phyloP scores from a whole-genome alignment of 2,888 invertebrate species.

The Cheilosia pagana region DNA sequence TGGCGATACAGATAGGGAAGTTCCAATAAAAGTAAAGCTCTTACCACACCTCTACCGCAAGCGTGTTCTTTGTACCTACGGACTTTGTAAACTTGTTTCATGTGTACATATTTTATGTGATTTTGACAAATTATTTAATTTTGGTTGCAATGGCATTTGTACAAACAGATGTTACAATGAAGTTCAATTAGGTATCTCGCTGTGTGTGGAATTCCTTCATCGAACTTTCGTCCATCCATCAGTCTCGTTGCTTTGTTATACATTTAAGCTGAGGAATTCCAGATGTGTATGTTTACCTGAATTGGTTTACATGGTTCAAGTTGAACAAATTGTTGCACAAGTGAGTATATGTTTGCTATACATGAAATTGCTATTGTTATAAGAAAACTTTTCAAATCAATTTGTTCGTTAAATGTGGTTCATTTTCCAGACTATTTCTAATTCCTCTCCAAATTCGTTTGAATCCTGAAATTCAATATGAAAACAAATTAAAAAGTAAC shows the following conservation, averaged over 20 bases:
- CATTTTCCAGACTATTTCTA: too few species aligned
- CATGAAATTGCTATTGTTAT: background rate
- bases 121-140: conserved; percentile 30
- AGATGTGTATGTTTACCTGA: background rate
- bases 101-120: background rate
- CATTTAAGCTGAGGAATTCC: conserved; percentile 40
- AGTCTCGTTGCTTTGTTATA: conserved; percentile 35
- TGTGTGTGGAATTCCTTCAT: conserved; percentile 21
- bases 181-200: conserved; percentile 60
- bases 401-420: background rate
- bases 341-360: background rate
- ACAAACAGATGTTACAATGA: conserved; percentile 59
- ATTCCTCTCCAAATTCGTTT: too few species aligned
- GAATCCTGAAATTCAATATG: too few species aligned
- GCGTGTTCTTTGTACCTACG: conserved; percentile 14
- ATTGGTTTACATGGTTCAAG: conserved; percentile 31
- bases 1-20: conserved; percentile 4
- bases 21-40: conserved; percentile 18
- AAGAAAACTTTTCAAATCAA: background rate
- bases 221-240: background rate
- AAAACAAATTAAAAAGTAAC: too few species aligned
- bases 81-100: conserved; percentile 23
- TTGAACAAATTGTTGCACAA: conserved; percentile 15
- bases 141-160: conserved; percentile 45
- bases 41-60: background rate